Evolutionary conservation across 2,888 invertebrate genomes (phyloP), one percentile per base, ranked within the genome.

Genomic region (Ethmia dodecea): DNA sequence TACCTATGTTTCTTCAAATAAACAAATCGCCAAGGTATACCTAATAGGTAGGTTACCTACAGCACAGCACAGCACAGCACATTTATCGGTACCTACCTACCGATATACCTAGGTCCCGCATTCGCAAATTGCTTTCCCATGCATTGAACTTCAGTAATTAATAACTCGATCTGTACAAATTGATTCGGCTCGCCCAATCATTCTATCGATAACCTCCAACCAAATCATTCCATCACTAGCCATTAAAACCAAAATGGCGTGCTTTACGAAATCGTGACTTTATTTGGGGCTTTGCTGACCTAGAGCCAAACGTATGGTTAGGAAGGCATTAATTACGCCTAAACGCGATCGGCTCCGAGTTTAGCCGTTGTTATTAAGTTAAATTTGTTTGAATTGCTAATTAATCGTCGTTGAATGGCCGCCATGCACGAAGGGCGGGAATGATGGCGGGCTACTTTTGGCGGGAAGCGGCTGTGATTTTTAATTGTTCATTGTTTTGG

Each of bases 381-480:
- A 70, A 76, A 74, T 79, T 73, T 80, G 77, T 81, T 80, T 79
- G 77, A 71, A 77, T 75, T 64, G 73, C 66, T 80, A 76, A 79
- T 77, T 73, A 73, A 67, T 68, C 65, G 64, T 34, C 43, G 37
- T 37, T 41, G 47, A 73, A 78, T 67, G 69, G 66, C 54, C 52
- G 49, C 41, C 43, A 49, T 50, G 55, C 83, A 83, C 79, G 78
- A 74, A 40, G 76, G 53, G 14, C 16, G 33, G 18, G 36, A 43
- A 42, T 49, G 47, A 48, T 42, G 43, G 37, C 31, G 25, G 14
- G 43, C 43, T 6, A 22, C 6, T 26, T 6, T 26, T 38, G 40
- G 28, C 41, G 38, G 41, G 40, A 45, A 50, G 44, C 45, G 35
- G 40, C 26, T 38, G 33, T 42, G 40, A 45, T 49, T 48, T 49